Evolutionary conservation across 1,140 invertebrate genomes (phyloP).

Genomic region (Atopsyche davidsoni): DNA sequence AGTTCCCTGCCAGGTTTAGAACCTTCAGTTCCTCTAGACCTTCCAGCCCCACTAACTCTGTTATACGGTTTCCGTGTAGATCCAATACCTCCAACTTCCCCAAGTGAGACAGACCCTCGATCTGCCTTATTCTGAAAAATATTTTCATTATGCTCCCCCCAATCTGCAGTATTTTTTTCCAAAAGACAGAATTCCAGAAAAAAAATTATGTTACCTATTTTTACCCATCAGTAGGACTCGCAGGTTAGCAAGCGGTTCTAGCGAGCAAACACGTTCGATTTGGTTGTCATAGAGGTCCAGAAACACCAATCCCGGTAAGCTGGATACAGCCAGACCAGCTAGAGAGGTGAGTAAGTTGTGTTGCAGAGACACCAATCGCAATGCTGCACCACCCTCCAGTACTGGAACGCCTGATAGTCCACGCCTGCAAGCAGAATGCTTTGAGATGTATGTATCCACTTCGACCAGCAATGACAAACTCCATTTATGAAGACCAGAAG

Average conservation of each 20-base stretch:
- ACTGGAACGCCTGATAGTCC: slow-evolving; percentile 71
- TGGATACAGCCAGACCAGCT: slow-evolving; percentile 38
- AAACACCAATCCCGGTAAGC: slow-evolving; percentile 76
- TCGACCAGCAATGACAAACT: not conserved
- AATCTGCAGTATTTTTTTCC: not conserved
- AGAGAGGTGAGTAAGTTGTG: slow-evolving; percentile 83
- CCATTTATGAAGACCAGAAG: not conserved
- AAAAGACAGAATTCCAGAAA: not conserved
- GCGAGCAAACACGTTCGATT: slow-evolving; percentile 73
- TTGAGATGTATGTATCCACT: not conserved
- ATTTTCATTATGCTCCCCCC: slow-evolving; percentile 11
- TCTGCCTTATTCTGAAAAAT: slow-evolving; percentile 59
- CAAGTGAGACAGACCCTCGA: slow-evolving; percentile 67
- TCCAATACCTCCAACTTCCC: slow-evolving; percentile 79
- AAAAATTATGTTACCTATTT: slow-evolving; percentile 54
- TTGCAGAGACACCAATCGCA: slow-evolving; percentile 80
- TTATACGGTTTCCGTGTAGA: slow-evolving; percentile 84
- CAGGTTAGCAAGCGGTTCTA: slow-evolving; percentile 69
- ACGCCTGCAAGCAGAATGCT: slow-evolving; percentile 43
- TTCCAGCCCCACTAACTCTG: slow-evolving; percentile 47
- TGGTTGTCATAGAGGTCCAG: slow-evolving; percentile 93
- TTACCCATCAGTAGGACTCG: slow-evolving; percentile 84
- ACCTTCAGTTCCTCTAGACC: slow-evolving; percentile 73
- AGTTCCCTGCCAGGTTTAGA: slow-evolving; percentile 86
- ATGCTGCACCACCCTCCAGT: slow-evolving; percentile 69